Conservation (phyloP, 1,140 invertebrate genomes). For the Caenorhabditis inopinata region DNA sequence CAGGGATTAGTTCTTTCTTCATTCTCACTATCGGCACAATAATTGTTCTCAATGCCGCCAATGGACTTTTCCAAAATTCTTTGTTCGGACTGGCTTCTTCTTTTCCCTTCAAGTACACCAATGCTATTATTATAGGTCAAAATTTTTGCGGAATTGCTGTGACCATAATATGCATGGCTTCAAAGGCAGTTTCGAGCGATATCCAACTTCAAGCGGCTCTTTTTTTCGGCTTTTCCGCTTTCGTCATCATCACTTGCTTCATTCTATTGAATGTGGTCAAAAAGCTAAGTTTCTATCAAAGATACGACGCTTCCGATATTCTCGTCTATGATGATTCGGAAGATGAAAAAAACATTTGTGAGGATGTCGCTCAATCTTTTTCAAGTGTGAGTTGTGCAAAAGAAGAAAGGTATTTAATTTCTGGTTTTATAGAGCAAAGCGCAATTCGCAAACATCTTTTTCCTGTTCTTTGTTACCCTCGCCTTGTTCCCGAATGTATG, state of each 20-base stretch:
- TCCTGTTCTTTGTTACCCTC: conserved; percentile 89
- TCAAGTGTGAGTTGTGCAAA: conserved; percentile 35
- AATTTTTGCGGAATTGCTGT: conserved; percentile 92
- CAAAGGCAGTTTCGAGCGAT: conserved; percentile 75
- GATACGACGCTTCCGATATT: conserved; percentile 6
- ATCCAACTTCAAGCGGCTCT: conserved; percentile 85
- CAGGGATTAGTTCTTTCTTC: conserved; percentile 80
- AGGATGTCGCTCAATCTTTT: conserved; percentile 37
- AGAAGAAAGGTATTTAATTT: background rate
- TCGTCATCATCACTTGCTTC: conserved; percentile 86
- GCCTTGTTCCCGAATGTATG: conserved; percentile 81
- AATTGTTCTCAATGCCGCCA: conserved; percentile 88
- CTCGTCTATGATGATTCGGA: conserved; percentile 14
- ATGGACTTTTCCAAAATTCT: conserved; percentile 94
- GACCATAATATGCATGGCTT: conserved; percentile 77
- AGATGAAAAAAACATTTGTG: background rate
- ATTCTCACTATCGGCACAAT: conserved; percentile 83
- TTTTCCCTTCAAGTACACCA: conserved; percentile 81
- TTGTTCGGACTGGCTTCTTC: conserved; percentile 90
- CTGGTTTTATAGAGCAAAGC: conserved; percentile 70
- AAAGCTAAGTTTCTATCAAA: conserved; percentile 68
- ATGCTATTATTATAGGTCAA: conserved; percentile 88
- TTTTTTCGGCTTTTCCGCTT: conserved; percentile 91
- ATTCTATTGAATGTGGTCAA: conserved; percentile 87
- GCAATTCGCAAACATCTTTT: conserved; percentile 87